These are phyloP conservation scores for Acleris emargana DNA, from an alignment of 2,888 invertebrate genomes.

Conservation along the genomic window DNA sequence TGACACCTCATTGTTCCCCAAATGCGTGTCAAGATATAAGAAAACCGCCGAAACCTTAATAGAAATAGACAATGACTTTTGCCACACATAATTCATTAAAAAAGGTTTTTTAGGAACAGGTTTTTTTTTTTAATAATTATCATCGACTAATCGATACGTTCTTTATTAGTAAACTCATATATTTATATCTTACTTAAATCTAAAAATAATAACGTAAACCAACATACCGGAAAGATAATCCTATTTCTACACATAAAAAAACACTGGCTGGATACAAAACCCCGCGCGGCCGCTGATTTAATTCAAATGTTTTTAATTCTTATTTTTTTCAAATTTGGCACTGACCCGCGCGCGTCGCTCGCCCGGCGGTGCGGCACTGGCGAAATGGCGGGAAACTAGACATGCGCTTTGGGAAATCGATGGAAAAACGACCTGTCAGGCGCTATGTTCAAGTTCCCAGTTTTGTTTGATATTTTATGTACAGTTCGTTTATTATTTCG, in stretches of 20 bases:
- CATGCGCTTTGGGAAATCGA: constrained; percentile 81
- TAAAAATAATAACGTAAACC: background rate
- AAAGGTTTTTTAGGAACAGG: background rate
- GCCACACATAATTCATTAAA: constrained; percentile 11
- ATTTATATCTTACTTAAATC: background rate
- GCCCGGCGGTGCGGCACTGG: constrained; percentile 54
- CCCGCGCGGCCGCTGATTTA: constrained; percentile 16
- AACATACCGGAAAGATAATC: constrained; percentile 16
- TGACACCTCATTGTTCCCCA: constrained; percentile 24
- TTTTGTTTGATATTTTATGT: constrained; percentile 17
- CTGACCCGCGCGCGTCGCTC: constrained; percentile 43
- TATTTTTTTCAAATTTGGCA: constrained; percentile 42
- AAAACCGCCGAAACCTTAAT: constrained; percentile 3
- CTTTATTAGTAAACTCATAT: background rate
- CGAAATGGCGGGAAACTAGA: constrained; percentile 63
- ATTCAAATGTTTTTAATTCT: constrained; percentile 31
- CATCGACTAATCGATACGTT: background rate
- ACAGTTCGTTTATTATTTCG: background rate
- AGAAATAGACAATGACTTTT: constrained; percentile 16
- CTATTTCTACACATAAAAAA: constrained; percentile 2
- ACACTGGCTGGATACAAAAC: constrained; percentile 32
- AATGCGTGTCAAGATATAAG: constrained; percentile 24
- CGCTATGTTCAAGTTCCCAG: constrained; percentile 27
- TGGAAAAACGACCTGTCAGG: constrained; percentile 48
- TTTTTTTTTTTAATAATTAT: no score